phyloP scores from a whole-genome alignment of 2,888 invertebrate genomes.

The Lathronympha strigana region DNA sequence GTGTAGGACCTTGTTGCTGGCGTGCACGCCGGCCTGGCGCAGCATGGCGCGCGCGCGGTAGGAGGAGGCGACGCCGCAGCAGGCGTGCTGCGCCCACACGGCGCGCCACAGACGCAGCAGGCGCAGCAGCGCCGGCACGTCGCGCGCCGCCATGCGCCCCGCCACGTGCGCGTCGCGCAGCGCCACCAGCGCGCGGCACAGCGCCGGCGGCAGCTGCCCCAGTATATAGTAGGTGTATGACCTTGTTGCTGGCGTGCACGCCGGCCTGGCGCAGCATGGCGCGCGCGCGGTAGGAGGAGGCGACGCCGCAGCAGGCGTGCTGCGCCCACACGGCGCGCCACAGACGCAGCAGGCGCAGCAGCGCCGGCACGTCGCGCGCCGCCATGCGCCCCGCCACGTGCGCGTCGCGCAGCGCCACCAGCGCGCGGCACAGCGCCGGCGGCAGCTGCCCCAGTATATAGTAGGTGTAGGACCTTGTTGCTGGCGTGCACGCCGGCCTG shows the following conservation, averaged over 20 bases:
- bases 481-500: conserved; percentile 81
- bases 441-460: too few relatives aligned
- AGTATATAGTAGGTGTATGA: too few relatives aligned
- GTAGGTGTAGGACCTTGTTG: too few relatives aligned
- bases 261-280: conserved; percentile 86
- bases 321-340: conserved; percentile 71
- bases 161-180: conserved; percentile 86
- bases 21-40: conserved; percentile 84
- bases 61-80: conserved; percentile 46
- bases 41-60: conserved; percentile 86
- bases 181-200: conserved; percentile 85
- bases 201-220: conserved; percentile 76
- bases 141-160: conserved; percentile 84
- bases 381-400: conserved; percentile 86
- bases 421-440: conserved; percentile 80
- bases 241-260: conserved; percentile 59
- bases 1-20: conserved; percentile 33
- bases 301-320: conserved; percentile 40
- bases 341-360: conserved; percentile 83
- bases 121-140: conserved; percentile 87
- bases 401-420: conserved; percentile 86
- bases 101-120: conserved; percentile 83
- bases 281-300: conserved; percentile 82
- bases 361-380: conserved; percentile 86
- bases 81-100: conserved; percentile 31